phyloP scores from a whole-genome alignment of 2,888 invertebrate species.

The Ichneumoninae sp. region DNA sequence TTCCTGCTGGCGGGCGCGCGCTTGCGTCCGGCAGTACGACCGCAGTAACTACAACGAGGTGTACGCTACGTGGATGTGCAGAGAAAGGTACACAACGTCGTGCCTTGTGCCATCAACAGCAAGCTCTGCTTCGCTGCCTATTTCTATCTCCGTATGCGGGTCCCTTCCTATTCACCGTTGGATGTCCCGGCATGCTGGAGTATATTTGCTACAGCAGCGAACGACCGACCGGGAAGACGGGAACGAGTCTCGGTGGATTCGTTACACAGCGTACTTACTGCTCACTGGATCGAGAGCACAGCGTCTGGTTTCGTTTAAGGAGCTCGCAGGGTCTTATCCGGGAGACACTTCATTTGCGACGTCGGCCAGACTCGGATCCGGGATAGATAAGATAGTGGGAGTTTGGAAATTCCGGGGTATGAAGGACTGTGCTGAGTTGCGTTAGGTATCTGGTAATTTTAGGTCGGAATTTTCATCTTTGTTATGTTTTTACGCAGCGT shows the following conservation, averaged over 20 bases:
- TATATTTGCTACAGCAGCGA: constrained; percentile 8
- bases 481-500: too few relatives aligned
- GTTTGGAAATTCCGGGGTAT: not conserved
- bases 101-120: constrained; percentile 40
- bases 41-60: constrained; percentile 56
- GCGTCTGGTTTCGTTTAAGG: constrained; percentile 6
- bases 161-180: constrained; percentile 25
- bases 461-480: not conserved
- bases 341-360: not conserved
- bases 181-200: constrained; percentile 5
- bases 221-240: constrained; percentile 2
- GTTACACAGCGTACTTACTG: not conserved
- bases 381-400: not conserved
- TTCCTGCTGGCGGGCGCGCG: constrained; percentile 29
- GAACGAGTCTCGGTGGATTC: constrained; percentile 24
- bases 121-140: constrained; percentile 19
- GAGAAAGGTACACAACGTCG: constrained; percentile 28
- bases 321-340: not conserved
- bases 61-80: constrained; percentile 18
- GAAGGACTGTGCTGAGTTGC: too few relatives aligned
- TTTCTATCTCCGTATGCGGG: constrained; percentile 18
- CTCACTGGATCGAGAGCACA: constrained; percentile 9
- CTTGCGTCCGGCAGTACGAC: constrained; percentile 41
- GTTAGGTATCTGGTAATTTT: not conserved
- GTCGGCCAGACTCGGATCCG: not conserved